Evolutionary conservation across 2,888 invertebrate genomes (phyloP).

Genomic region (Leptopterna dolabrata): DNA sequence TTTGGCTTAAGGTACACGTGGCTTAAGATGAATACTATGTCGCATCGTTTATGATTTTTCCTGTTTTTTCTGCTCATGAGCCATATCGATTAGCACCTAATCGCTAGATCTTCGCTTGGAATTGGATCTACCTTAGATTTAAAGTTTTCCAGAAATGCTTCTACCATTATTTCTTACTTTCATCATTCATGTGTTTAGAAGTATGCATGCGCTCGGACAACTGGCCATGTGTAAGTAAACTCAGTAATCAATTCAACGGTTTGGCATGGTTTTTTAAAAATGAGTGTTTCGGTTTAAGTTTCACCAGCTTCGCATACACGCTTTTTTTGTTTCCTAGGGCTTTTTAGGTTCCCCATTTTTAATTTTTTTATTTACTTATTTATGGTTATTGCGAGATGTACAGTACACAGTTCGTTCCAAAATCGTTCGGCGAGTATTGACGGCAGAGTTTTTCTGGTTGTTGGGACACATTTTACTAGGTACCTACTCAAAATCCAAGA

Average conservation of each 20-base stretch:
- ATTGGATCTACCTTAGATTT: background rate
- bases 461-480: too few species aligned
- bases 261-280: background rate
- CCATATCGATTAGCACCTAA: too few species aligned
- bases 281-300: background rate
- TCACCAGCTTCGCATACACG: background rate
- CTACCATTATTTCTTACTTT: background rate
- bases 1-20: too few species aligned
- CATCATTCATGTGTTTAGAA: conserved; percentile 69
- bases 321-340: background rate
- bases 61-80: too few species aligned
- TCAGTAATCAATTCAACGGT: background rate
- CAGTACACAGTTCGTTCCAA: background rate
- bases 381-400: background rate
- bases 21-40: too few species aligned
- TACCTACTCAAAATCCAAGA: too few species aligned
- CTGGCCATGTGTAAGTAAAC: conserved; percentile 89
- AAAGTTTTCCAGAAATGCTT: background rate
- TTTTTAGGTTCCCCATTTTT: background rate
- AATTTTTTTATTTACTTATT: background rate
- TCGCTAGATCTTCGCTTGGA: background rate
- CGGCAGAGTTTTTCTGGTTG: too few species aligned
- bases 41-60: too few species aligned
- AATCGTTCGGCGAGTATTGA: background rate
- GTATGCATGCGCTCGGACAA: conserved; percentile 90